Evolutionary conservation across 2,797 vertebrate genomes (phyloP).

Genomic region (Lacerta viridis): DNA sequence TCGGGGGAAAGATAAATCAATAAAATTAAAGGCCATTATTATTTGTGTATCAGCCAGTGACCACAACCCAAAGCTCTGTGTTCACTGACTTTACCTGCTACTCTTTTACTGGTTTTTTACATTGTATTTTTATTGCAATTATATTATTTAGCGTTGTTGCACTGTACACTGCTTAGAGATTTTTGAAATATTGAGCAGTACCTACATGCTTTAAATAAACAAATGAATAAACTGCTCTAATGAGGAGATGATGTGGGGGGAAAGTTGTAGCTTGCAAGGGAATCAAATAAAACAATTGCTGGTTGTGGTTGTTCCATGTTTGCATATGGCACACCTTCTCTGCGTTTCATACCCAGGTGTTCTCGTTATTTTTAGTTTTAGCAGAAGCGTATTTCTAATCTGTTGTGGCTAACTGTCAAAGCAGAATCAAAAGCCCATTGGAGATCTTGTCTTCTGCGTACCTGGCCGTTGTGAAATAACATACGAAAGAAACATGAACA

Average conservation of each 20-base stretch:
- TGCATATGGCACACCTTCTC: background rate
- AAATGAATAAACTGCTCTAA: background rate
- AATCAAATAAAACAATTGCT: background rate
- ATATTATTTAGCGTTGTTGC: no score
- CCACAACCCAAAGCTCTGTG: no score
- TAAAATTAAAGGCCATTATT: no score
- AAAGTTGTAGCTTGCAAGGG: background rate
- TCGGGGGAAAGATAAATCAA: no score
- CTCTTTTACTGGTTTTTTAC: no score
- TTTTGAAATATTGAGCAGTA: no score
- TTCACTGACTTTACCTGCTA: no score
- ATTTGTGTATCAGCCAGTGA: no score
- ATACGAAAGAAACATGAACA: conserved; percentile 9
- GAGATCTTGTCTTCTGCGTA: background rate
- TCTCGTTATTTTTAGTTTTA: background rate
- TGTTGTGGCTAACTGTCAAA: conserved; percentile 9
- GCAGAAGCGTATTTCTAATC: background rate
- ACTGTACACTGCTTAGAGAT: no score
- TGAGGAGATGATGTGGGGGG: background rate
- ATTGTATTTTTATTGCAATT: no score
- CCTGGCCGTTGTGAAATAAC: background rate
- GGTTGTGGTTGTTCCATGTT: background rate
- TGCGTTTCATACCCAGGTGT: background rate
- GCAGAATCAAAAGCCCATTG: background rate
- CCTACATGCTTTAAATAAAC: no score